phyloP scores from a whole-genome alignment of 2,888 invertebrate genomes.

The Drosophila hamatofila region DNA sequence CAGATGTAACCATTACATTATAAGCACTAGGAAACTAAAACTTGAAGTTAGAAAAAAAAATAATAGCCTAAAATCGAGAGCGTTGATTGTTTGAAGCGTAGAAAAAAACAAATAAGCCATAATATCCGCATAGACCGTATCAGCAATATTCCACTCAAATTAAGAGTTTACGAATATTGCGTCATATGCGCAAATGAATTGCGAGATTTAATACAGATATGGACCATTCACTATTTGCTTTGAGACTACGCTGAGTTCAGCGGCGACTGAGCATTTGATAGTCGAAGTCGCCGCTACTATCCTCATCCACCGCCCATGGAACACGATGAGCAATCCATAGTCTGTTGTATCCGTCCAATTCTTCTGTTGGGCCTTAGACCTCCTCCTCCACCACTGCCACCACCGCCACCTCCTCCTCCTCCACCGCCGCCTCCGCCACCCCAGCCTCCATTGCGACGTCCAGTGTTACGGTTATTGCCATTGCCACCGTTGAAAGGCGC shows the following conservation, averaged over 20 bases:
- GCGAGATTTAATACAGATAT: constrained; percentile 20
- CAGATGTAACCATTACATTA: not conserved
- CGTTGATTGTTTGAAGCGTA: constrained; percentile 1
- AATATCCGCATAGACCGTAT: constrained; percentile 15
- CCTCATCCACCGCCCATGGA: constrained; percentile 62
- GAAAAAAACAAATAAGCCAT: constrained; percentile 13
- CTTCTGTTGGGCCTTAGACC: constrained; percentile 71
- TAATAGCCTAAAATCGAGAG: constrained; percentile 10
- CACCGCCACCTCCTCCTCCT: constrained; percentile 52
- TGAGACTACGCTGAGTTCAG: constrained; percentile 16
- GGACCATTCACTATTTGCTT: constrained; percentile 1
- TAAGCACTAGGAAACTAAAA: not conserved
- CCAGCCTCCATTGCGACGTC: constrained; percentile 51
- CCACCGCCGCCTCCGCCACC: constrained; percentile 57
- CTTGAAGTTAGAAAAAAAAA: not conserved
- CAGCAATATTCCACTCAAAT: constrained; percentile 50
- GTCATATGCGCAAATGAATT: constrained; percentile 49
- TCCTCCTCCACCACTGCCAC: constrained; percentile 63
- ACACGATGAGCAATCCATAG: constrained; percentile 40
- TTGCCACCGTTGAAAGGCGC: constrained; percentile 69
- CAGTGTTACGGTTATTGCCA: constrained; percentile 36
- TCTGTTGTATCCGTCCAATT: constrained; percentile 63
- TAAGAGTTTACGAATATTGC: constrained; percentile 55
- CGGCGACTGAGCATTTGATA: constrained; percentile 28
- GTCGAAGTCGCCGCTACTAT: constrained; percentile 49